Conservation (phyloP, 2,797 vertebrate species). For the Dendrocincla fuliginosa region DNA sequence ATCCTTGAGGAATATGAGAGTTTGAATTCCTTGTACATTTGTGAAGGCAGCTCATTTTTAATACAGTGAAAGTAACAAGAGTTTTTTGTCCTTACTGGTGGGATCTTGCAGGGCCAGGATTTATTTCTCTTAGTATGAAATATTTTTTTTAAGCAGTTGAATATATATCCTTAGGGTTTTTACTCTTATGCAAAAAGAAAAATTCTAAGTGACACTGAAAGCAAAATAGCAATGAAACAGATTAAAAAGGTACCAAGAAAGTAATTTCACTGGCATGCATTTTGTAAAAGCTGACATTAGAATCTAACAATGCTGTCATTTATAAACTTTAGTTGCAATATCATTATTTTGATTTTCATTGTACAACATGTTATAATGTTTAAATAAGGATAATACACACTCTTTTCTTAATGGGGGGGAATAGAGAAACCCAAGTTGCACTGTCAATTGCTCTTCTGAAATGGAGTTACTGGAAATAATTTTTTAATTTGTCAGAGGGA, state of each 20-base stretch:
- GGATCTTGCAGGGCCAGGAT: not conserved
- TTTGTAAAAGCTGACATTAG: not conserved
- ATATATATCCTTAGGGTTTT: not conserved
- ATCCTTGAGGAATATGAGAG: not conserved
- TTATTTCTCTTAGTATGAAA: not conserved
- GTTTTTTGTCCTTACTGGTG: not conserved
- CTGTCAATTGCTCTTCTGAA: not conserved
- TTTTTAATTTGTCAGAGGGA: not conserved
- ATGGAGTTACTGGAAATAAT: not conserved
- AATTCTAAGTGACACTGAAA: not conserved
- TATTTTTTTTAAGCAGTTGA: not conserved
- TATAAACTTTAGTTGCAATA: not conserved
- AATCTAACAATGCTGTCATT: not conserved
- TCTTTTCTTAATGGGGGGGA: not conserved
- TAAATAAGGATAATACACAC: not conserved
- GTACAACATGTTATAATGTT: not conserved
- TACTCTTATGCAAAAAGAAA: not conserved
- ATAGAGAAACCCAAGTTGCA: not conserved
- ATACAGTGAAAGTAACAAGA: not conserved
- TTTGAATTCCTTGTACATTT: not conserved
- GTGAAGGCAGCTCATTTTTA: not conserved
- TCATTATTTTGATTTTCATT: not conserved
- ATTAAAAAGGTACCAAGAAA: not conserved
- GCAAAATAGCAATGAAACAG: not conserved
- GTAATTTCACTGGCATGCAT: not conserved